A percentile compares a stretch with the other conserved stretches of the same genome.
Conservation (phyloP, 2,888 invertebrate species). For the Limnephilus lunatus region DNA sequence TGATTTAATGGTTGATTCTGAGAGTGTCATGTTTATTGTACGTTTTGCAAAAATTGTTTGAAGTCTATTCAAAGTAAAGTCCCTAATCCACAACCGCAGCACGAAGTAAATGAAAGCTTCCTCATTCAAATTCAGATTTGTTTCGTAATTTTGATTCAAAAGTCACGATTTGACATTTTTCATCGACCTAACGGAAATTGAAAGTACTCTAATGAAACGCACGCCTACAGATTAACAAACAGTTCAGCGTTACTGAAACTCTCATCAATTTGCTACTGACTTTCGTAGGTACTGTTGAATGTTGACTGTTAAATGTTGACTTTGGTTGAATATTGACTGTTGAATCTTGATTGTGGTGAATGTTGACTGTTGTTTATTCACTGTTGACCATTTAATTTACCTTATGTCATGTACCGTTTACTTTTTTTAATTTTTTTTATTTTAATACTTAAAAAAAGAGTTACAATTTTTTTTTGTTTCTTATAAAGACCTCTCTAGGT, state of each 20-base stretch:
- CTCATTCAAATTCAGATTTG: neutral
- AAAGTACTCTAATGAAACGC: neutral
- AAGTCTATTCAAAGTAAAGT: neutral
- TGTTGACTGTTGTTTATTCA: no score
- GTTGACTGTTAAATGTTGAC: no score
- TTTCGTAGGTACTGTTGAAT: no score
- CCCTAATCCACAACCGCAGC: neutral
- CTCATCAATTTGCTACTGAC: neutral
- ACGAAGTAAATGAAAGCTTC: neutral
- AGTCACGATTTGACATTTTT: conserved; percentile 4
- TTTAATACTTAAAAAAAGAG: no score
- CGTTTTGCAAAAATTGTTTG: neutral
- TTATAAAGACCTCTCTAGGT: no score
- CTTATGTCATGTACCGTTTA: no score
- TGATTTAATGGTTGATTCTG: neutral
- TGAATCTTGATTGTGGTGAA: no score
- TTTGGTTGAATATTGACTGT: no score
- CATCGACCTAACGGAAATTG: conserved; percentile 15
- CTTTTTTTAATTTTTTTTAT: no score
- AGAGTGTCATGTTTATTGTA: neutral
- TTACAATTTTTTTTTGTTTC: no score
- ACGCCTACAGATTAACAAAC: neutral
- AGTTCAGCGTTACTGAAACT: neutral
- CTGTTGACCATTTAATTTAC: no score
- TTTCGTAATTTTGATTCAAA: neutral